Conservation (phyloP, 1,140 invertebrate species). For the Drosophila erecta region DNA sequence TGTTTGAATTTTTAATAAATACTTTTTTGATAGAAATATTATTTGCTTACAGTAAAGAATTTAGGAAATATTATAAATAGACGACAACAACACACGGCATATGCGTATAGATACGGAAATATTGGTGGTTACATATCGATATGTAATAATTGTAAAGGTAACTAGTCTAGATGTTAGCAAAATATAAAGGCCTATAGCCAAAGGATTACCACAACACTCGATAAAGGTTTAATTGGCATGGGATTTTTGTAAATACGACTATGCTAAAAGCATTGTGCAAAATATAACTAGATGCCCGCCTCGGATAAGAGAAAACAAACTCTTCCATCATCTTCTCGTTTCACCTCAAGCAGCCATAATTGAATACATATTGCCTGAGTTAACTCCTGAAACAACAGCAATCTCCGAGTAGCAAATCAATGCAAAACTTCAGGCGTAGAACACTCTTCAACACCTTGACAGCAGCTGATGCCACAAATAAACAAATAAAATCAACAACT, state of each 20-base stretch:
- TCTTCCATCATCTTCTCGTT: constrained; percentile 23
- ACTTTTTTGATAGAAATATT: constrained; percentile 7
- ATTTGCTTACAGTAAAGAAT: constrained; percentile 17
- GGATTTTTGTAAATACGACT: neutral
- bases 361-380: constrained; percentile 58
- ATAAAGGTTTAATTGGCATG: neutral
- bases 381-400: constrained; percentile 14
- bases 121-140: constrained; percentile 13
- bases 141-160: constrained; percentile 26
- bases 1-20: neutral
- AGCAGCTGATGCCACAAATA: constrained; percentile 69
- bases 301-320: constrained; percentile 15
- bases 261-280: too few relatives aligned
- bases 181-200: constrained; percentile 1
- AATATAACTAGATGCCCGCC: too few relatives aligned
- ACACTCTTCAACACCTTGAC: constrained; percentile 72
- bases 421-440: constrained; percentile 22
- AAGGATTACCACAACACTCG: constrained; percentile 4
- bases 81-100: constrained; percentile 43
- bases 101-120: constrained; percentile 37
- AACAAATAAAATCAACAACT: constrained; percentile 61
- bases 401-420: constrained; percentile 40
- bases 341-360: constrained; percentile 32
- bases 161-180: constrained; percentile 21
- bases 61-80: constrained; percentile 36